These are phyloP conservation scores for Zaprionus kolodkinae DNA, from an alignment of 1,140 invertebrate species.

Conservation along the genomic window DNA sequence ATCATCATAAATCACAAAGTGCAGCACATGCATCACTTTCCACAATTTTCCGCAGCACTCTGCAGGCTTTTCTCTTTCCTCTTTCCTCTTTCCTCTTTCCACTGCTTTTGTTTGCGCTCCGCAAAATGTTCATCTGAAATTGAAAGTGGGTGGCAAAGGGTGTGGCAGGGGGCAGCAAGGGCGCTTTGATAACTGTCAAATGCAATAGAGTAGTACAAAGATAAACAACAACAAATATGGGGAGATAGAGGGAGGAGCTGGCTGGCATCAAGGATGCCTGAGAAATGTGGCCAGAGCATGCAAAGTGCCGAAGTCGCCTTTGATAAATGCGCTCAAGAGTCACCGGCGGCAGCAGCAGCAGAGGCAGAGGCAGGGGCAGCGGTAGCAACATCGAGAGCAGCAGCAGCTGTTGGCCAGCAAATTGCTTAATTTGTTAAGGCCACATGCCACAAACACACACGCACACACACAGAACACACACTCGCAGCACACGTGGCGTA, in stretches of 20 bases:
- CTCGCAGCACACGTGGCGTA: constrained; percentile 32
- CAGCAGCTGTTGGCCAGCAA: constrained; percentile 53
- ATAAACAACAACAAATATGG: constrained; percentile 28
- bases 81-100: constrained; percentile 8
- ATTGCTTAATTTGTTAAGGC: constrained; percentile 75
- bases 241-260: constrained; percentile 3
- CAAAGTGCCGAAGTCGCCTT: constrained; percentile 67
- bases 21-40: constrained; percentile 77
- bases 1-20: constrained; percentile 77
- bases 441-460: constrained; percentile 35
- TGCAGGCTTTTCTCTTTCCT: constrained; percentile 22
- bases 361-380: constrained; percentile 17
- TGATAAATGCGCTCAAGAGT: constrained; percentile 72
- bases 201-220: constrained; percentile 68
- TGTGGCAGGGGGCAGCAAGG: not conserved
- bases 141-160: not conserved
- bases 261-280: constrained; percentile 42
- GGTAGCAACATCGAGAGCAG: constrained; percentile 2
- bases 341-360: constrained; percentile 35
- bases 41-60: constrained; percentile 63
- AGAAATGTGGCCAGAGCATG: constrained; percentile 65
- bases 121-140: constrained; percentile 23
- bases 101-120: constrained; percentile 62
- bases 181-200: constrained; percentile 58
- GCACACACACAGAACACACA: constrained; percentile 12